Conservation (phyloP, 53 echinoderm and acorn worm genomes). For the Arbacia lixula region DNA sequence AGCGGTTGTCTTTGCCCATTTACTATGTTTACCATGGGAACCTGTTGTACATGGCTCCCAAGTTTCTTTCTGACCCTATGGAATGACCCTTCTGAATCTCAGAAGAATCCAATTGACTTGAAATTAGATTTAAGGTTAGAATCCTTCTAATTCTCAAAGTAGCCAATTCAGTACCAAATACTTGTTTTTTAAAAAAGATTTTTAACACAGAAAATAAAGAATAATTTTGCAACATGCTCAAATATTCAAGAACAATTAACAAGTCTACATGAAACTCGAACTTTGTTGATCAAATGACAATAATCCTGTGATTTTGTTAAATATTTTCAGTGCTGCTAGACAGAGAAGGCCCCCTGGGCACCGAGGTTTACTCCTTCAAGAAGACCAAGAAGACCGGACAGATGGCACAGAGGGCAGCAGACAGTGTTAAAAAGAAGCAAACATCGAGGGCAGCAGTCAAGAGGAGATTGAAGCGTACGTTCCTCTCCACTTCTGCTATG, state of each 20-base stretch:
- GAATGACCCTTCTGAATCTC: not conserved
- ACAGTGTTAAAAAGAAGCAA: conserved; percentile 56
- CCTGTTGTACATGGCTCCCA: too few species aligned
- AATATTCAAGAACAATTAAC: too few species aligned
- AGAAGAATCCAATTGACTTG: not conserved
- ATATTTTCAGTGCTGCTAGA: conserved; percentile 22
- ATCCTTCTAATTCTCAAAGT: not conserved
- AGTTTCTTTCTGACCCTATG: too few species aligned
- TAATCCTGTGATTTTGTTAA: not conserved
- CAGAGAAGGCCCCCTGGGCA: conserved; percentile 16
- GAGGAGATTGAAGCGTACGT: conserved; percentile 34
- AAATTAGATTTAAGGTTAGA: not conserved
- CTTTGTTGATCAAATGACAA: not conserved
- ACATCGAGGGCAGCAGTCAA: conserved; percentile 14
- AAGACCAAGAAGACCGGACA: conserved; percentile 72
- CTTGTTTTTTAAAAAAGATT: too few species aligned
- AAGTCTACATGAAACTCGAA: not conserved
- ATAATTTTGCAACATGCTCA: too few species aligned
- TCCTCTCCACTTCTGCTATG: not conserved
- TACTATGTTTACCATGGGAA: too few species aligned
- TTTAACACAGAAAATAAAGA: too few species aligned
- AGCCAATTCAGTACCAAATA: too few species aligned
- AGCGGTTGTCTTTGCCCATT: too few species aligned
- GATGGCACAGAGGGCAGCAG: conserved; percentile 81
- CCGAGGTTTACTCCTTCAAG: conserved; percentile 78